Evolutionary conservation across 2,113 vertebrate genomes (phyloP), one percentile per base, ranked within the genome.

Genomic region (Leptobrachium leishanense): DNA sequence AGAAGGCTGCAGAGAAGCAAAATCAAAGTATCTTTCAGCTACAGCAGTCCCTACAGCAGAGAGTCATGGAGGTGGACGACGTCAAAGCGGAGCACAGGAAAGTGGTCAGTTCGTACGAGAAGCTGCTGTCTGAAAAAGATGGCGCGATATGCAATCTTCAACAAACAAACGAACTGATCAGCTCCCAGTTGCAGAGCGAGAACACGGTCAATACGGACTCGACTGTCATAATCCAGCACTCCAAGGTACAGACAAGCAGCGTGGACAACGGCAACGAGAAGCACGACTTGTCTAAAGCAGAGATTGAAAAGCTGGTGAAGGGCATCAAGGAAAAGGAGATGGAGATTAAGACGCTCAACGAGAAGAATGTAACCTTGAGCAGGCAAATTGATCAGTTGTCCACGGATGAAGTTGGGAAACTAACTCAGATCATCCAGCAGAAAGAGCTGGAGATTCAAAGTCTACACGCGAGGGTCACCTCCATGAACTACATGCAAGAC

Each of bases 301-400:
- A 99, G 83, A 94, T 97, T 2, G 94, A 97, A 72, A 92, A 88
- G 73, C 86, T 99, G 72, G 94, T 98, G 31, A 94, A 88, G 84
- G 97, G 97, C 76, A 95, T 99, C 79, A 95, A 95, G 85, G 97
- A 99, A 85, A 96, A 96, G 9, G 98, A 99, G 76, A 92, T 91
- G 1, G 96, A 99, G 85, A 99, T 99, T 76, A 92, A 92, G 78
- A 92, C 96, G 81, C 88, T 99, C 43, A 98, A 96, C 74, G 97
- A 99, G 86, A 98, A 96, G 88, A 99, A 99, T 82, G 77, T 97
- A 43, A 95, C 91, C 2, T 77, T 99, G 59, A 91, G 93, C 74
- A 93, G 88, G 68, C 95, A 95, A 86, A 91, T 98, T 67, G 96
- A 98, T 84, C 95, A 98, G 83, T 87, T 98, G 75, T 95, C 94